These are phyloP conservation scores for Tetanocera ferruginea DNA, from an alignment of 2,888 invertebrate species.

Conservation along the genomic window DNA sequence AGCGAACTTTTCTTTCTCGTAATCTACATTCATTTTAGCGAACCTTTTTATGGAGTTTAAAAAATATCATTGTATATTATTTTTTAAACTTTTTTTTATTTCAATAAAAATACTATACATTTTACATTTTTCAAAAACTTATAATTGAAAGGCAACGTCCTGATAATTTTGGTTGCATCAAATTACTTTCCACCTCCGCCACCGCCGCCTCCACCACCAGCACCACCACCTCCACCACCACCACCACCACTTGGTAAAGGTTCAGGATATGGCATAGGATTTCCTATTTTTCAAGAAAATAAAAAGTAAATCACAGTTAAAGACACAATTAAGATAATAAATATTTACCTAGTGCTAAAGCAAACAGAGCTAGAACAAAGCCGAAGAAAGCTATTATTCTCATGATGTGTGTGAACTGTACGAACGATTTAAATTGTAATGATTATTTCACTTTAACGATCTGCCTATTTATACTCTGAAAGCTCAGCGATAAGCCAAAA, in stretches of 20 bases:
- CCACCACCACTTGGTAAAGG: slow-evolving; percentile 23
- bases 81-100: too few relatives aligned
- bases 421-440: background rate
- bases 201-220: background rate
- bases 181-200: background rate
- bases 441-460: background rate
- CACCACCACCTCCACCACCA: slow-evolving; percentile 11
- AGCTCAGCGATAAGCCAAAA: too few relatives aligned
- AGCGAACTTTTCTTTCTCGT: too few relatives aligned
- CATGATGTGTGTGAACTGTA: background rate
- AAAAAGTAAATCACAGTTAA: background rate
- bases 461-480: background rate
- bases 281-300: background rate
- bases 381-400: slow-evolving; percentile 2
- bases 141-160: too few relatives aligned
- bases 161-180: too few relatives aligned
- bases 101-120: too few relatives aligned
- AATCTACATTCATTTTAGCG: too few relatives aligned
- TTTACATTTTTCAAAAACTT: too few relatives aligned
- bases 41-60: too few relatives aligned
- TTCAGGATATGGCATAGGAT: slow-evolving; percentile 25
- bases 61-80: too few relatives aligned
- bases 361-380: slow-evolving; percentile 5
- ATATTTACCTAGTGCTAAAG: slow-evolving; percentile 5
- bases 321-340: background rate